These are phyloP conservation scores for Scophthalmus maximus DNA, from an alignment of 2,113 vertebrate genomes.

Conservation along the genomic window DNA sequence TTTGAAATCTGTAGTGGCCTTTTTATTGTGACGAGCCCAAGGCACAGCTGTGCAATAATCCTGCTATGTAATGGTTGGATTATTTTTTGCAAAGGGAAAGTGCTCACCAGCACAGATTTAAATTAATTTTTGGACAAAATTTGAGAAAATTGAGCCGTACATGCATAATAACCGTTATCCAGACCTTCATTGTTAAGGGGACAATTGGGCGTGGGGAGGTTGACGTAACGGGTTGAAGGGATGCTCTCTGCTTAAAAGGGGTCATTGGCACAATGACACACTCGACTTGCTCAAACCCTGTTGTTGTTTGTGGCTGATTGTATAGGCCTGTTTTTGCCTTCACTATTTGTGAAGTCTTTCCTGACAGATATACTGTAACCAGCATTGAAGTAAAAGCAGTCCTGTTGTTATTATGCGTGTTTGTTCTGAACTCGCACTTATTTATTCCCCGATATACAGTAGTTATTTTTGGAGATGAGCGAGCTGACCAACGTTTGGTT, in stretches of 20 bases:
- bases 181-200: no score
- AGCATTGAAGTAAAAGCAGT: neutral
- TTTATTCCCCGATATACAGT: neutral
- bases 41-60: no score
- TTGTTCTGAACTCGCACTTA: neutral
- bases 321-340: neutral
- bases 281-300: neutral
- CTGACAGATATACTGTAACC: neutral
- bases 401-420: neutral
- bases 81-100: no score
- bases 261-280: no score
- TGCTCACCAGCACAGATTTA: no score
- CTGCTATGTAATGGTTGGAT: no score
- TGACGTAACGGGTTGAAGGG: neutral
- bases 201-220: neutral
- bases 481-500: neutral
- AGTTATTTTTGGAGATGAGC: conserved; percentile 24
- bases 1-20: no score
- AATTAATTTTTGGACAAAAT: neutral
- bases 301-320: neutral
- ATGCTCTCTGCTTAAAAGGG: no score
- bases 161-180: neutral
- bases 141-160: neutral
- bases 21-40: no score
- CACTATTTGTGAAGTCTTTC: neutral